A percentile compares a stretch with the other conserved stretches of the same genome.
These are phyloP conservation scores for Phengaris arion DNA, from an alignment of 2,888 invertebrate genomes.

Conservation along the genomic window DNA sequence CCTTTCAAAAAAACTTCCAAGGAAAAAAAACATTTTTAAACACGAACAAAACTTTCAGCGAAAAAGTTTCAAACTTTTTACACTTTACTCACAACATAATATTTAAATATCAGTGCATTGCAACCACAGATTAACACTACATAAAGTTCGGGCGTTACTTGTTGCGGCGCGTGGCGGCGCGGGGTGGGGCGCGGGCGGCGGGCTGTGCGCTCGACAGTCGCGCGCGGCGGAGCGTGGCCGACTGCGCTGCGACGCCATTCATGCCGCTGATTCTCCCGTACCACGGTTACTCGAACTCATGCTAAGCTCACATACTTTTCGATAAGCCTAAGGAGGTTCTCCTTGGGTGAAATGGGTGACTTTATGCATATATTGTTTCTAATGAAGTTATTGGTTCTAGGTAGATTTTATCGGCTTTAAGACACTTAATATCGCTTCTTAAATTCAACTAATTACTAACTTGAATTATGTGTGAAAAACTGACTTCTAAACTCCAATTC, in stretches of 20 bases:
- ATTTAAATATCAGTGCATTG: background rate
- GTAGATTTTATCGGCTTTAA: too few relatives aligned
- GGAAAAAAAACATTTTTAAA: background rate
- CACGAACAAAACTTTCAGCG: background rate
- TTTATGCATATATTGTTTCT: too few relatives aligned
- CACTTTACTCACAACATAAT: constrained; percentile 17
- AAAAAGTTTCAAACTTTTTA: background rate
- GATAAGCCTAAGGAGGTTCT: background rate
- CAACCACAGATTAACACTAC: background rate
- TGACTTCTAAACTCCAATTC: too few relatives aligned
- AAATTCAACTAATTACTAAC: too few relatives aligned
- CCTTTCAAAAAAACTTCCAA: background rate
- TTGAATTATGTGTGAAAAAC: too few relatives aligned
- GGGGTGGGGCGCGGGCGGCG: background rate
- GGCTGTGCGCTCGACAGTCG: constrained; percentile 58
- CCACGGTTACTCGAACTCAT: constrained; percentile 51
- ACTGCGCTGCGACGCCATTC: constrained; percentile 73
- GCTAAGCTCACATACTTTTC: constrained; percentile 42
- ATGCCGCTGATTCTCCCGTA: constrained; percentile 56
- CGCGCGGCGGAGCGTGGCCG: constrained; percentile 72
- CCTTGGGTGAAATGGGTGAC: too few relatives aligned
- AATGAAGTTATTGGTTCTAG: too few relatives aligned
- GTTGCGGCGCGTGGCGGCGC: constrained; percentile 51
- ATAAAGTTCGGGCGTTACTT: constrained; percentile 51
- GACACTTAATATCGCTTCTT: too few relatives aligned